Base-by-base conservation (phyloP, 92 coral and sea anemone species). In the Pocillopora meandrina region DNA sequence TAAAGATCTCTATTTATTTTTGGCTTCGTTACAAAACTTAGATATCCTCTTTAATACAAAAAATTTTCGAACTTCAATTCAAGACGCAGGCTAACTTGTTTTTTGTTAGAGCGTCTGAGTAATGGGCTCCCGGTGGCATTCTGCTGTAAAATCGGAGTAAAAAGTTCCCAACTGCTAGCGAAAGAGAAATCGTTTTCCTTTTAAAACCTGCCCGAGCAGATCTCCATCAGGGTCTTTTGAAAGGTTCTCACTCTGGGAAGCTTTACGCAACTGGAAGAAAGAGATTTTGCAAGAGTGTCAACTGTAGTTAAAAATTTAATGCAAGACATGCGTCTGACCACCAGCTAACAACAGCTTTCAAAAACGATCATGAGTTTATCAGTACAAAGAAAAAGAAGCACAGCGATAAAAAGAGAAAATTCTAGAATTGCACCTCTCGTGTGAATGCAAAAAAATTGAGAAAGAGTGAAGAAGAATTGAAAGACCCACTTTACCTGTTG, bases 21-120 rank as follows among this genome's bases (percentile, higher is more conserved):
- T 70, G 56, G 56, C 33, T 36, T 70, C 33, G 74, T 16, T 70
- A 70, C 55, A 70, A 70, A 70, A 70, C 74, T 13, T 55, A 70
- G 74, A 34, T 70, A 70, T 70, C 74, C 9, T 11, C 68, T 70
- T 55, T 33, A 49, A 11, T 20, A 14, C 11, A 34, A 2, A 10
- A 55, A 68, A 31, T 13, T 31, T 0, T 17, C 13, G 71, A 10
- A 36, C 33, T 15, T 12, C 14, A 11, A 26, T 10, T 67, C 35
- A 67, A 42, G 35, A 68, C 10, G 16, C n/a, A 34, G 47, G 6
- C 52, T 19, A 34, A 42, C 49, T n/a, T 16, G 36, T 65, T 65
- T 65, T 26, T 6, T 31, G 3, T 8, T 20, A 33, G 5, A 34
- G 49, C 34, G 10, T 69, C 9, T 68, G 1, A 17, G 74, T 17